Evolutionary conservation across 2,113 vertebrate species (phyloP), one percentile per base, ranked within the genome.

Genomic region (Girardinichthys multiradiatus): DNA sequence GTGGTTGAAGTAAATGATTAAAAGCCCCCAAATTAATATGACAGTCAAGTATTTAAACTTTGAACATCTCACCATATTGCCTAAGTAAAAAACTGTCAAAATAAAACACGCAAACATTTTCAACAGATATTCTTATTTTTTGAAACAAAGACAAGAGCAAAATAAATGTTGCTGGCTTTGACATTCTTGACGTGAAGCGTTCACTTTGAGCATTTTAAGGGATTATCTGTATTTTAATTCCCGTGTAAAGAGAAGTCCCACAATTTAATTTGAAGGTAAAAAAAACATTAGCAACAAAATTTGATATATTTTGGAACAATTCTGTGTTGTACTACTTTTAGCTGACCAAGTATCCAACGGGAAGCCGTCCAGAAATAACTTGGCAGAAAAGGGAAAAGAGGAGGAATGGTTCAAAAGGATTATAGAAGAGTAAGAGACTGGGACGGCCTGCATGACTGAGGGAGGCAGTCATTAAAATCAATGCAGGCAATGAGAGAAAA

Each of bases 391-490:
- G 29, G 60, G 29, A 42, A 6, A 19, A 58, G 45, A 31, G 37
- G 19, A 48, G 14, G 31, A n/a, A 26, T 35, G 13, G 57, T 64
- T 81, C 37, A 37, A 78, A 67, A 35, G 60, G 68, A 71, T 26
- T n/a, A 30, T 29, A 26, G 12, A 26, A 68, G 68, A 57, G 68
- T 45, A 17, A 45, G 58, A 59, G 39, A 80, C 10, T 12, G 60
- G 64, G 70, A 67, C 57, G 66, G 57, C 7, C 62, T 37, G 64
- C 45, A 72, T 77, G 74, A 65, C 80, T 78, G 83, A 79, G 45
- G 79, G 85, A 72, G 65, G 72, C 64, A 81, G 82, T 86, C 80
- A 76, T 87, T 90, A 80, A 89, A 90, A 92, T 92, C 90, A 87
- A 93, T 93, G 83, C 29, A 73, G 68, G 85, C 77, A 79, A 79